Evolutionary conservation across 2,113 vertebrate species (phyloP), one percentile per base, ranked within the genome.

Genomic region (Ivindomyrus marchei): DNA sequence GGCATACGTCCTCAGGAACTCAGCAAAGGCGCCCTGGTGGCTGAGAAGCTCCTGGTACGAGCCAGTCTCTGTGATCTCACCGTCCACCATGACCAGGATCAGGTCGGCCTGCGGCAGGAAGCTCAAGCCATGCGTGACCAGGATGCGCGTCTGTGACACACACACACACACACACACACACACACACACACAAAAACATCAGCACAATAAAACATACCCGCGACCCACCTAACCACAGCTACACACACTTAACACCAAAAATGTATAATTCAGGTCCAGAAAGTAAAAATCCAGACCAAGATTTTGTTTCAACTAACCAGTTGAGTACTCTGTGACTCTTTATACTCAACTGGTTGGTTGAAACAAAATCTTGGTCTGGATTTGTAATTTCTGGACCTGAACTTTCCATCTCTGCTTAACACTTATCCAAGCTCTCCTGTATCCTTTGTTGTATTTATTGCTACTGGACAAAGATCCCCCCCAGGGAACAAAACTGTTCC

Each of bases 41-140:
- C 93, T 93, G 93, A 98, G 94, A 90, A 99, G 95, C 91, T 99
- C 96, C 90, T 97, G 95, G 93, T 99, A 98, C 21, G 98, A 98
- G 13, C 98, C 98, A 92, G 96, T 95, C 95, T 99, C 98, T 0
- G 97, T 98, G 90, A 99, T 97, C 93, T 98, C 95, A 15, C 98
- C 3, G 0, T 97, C 95, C 7, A 92, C 95, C 96, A 98, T 96
- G 5, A 98, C 97, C 11, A 98, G 85, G 90, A 98, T 96, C 8
- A 94, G 92, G 15, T 98, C 96, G 90, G 95, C 94, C 74, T 97
- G 95, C 0, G 97, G 96, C 92, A 98, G 93, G 88, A 96, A 97
- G 89, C 96, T 96, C 89, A 97, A 66, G 0, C 96, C 92, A 0
- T 98, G 97, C 0, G 97, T 98, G 89, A 98, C 97, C 92, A 98